Conservation (phyloP, 2,797 vertebrate species). For the Aphelocoma californica region DNA sequence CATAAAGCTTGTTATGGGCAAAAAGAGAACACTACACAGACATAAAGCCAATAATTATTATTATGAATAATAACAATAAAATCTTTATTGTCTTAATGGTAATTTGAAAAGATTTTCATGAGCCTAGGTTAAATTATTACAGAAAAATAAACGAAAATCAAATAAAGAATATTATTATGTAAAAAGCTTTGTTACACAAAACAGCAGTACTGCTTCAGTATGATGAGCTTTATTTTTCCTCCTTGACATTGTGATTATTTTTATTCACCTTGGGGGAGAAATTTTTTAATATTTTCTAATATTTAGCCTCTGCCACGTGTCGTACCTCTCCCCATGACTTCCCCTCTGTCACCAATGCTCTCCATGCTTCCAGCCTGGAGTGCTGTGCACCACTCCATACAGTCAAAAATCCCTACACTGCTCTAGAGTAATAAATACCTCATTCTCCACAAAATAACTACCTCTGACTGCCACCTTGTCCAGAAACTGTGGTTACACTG, state of each 20-base stretch:
- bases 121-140: background rate
- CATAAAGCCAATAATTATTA: background rate
- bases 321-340: fast-evolving
- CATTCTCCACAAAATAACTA: background rate
- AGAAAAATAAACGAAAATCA: background rate
- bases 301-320: background rate
- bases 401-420: background rate
- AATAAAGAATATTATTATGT: background rate
- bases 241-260: background rate
- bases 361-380: background rate
- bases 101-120: background rate
- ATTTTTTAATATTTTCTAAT: background rate
- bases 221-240: background rate
- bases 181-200: background rate
- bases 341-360: fast-evolving
- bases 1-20: background rate
- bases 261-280: background rate
- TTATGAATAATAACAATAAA: background rate
- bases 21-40: background rate
- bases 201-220: background rate
- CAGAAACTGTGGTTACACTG: fast-evolving
- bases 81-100: background rate
- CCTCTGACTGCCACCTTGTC: background rate
- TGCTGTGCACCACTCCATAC: background rate
- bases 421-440: background rate